Evolutionary conservation across 2,113 vertebrate species (phyloP).

Genomic region (Cyphomyrus plagiostoma): DNA sequence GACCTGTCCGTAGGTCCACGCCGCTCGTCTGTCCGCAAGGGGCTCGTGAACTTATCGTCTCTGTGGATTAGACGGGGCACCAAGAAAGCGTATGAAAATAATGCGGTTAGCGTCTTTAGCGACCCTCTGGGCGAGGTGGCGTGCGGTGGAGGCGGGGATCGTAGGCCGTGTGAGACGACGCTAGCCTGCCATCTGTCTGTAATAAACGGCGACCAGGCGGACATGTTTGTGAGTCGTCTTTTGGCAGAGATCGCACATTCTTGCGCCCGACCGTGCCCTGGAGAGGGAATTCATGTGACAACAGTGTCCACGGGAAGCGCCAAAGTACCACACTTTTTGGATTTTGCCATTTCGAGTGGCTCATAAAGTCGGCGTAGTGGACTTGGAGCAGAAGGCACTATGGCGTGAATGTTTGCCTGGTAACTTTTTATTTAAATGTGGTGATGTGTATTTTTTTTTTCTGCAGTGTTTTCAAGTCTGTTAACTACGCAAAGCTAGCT

Average conservation of each 20-base stretch:
- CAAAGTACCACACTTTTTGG: neutral
- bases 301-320: neutral
- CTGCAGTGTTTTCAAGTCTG: neutral
- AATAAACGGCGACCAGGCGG: neutral
- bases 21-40: neutral
- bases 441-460: neutral
- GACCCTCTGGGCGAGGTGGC: neutral
- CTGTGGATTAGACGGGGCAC: neutral
- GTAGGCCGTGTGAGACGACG: neutral
- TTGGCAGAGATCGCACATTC: neutral
- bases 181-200: neutral
- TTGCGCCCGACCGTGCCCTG: neutral
- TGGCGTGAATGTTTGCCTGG: neutral
- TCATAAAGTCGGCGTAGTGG: neutral
- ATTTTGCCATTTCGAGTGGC: neutral
- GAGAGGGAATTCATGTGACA: neutral
- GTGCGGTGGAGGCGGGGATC: accelerated
- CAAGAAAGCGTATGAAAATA: neutral
- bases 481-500: neutral
- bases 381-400: neutral
- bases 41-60: neutral
- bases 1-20: neutral
- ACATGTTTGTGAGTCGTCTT: neutral
- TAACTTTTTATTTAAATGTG: neutral
- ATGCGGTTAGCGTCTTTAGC: neutral